Base-by-base conservation (phyloP, 2,113 vertebrate genomes). In the Anolis sagrei region DNA sequence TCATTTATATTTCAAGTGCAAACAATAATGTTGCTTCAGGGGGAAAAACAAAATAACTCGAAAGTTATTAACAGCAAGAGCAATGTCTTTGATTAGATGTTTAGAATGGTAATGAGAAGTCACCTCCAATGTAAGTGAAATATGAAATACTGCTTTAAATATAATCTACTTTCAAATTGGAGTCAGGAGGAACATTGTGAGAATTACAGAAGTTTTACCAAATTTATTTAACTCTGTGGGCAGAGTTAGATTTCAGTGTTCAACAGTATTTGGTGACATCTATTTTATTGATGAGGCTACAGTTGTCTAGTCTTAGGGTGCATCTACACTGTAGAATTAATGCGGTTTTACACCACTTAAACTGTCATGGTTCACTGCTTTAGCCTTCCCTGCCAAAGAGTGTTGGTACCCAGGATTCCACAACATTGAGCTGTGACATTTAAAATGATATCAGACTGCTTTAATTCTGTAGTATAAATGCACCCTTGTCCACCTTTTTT, bases 51-150 rank as follows among this genome's bases (percentile, higher is more conserved):
- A 66, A 39, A 27, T 84, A 77, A 77, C 29, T 16, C 51, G 54
- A 10, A 86, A 82, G 36, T 89, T 89, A 89, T 87, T 93, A 91
- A 83, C 72, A 36, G 19, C 9, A 19, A 83, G 80, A 72, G 49
- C 85, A 86, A 89, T 48, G 27, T 84, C 89, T 85, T 79, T 90
- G 44, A 90, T 93, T 91, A 76, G 90, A 92, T 90, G 36, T 82
- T 92, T 91, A 61, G 90, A 92, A 87, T 86, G 49, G 66, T 90
- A 91, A 89, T 90, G 86, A 91, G 89, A 91, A 92, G 70, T 76
- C 64, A 68, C 23, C 73, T 86, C 51, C 76, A 87, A 70, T 82
- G 86, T 54, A 92, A 85, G 32, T 29, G 54, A 89, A 64, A 61
- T 44, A 58, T 62, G 82, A 78, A 92, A 77, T 84, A 84, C 78